Evolutionary conservation across 1,140 invertebrate species (phyloP).

Genomic region (Temnothorax longispinosus): DNA sequence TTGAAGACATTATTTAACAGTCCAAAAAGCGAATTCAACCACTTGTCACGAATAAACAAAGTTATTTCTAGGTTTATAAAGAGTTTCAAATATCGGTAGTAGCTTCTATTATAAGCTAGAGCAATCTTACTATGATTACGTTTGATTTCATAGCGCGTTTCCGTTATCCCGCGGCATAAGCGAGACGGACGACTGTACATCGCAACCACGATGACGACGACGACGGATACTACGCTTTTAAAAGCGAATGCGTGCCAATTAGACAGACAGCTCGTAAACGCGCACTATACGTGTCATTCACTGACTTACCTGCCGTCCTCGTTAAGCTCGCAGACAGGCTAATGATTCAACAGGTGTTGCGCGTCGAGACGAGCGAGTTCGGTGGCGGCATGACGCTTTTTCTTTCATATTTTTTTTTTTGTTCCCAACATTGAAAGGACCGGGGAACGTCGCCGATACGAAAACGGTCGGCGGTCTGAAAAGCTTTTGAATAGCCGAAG

Average conservation of each 20-base stretch:
- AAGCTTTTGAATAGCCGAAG: neutral
- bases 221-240: neutral
- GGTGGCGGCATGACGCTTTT: conserved; percentile 9
- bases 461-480: conserved; percentile 37
- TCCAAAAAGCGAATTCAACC: neutral
- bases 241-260: conserved; percentile 53
- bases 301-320: conserved; percentile 74
- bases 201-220: neutral
- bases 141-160: neutral
- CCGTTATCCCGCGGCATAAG: neutral
- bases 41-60: neutral
- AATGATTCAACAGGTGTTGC: conserved; percentile 78
- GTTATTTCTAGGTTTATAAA: neutral
- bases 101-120: neutral
- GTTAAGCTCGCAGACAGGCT: conserved; percentile 72
- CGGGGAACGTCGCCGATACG: conserved; percentile 42
- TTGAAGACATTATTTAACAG: neutral
- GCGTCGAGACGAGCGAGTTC: conserved; percentile 58
- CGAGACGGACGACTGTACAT: neutral
- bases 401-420: conserved; percentile 35
- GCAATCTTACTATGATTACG: neutral
- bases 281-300: conserved; percentile 65
- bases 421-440: conserved; percentile 46
- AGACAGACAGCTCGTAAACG: conserved; percentile 24
- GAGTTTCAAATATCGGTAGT: neutral